phyloP scores from a whole-genome alignment of 2,797 vertebrate genomes.

The Tenualosa thibaudeaui region DNA sequence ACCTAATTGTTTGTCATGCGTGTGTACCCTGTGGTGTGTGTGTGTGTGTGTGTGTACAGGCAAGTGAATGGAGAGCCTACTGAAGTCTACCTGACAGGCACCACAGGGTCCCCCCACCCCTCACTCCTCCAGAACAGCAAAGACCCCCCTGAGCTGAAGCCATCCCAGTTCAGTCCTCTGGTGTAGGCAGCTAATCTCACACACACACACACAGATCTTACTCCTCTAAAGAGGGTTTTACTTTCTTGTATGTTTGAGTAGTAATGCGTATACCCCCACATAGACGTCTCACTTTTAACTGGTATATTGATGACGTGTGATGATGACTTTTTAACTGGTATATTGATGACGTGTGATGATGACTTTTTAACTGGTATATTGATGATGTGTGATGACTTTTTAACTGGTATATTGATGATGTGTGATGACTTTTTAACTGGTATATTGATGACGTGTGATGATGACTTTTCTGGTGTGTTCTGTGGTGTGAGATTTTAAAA shows the following conservation, averaged over 20 bases:
- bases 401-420: no score
- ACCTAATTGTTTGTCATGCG: no score
- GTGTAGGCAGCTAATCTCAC: not conserved
- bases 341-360: no score
- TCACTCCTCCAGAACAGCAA: not conserved
- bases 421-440: no score
- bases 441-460: no score
- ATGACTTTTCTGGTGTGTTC: no score
- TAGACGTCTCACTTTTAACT: no score
- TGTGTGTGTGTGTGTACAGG: not conserved
- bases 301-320: no score
- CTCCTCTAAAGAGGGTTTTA: not conserved
- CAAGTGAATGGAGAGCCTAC: not conserved
- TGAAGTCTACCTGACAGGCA: not conserved
- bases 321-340: no score
- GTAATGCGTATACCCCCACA: not conserved
- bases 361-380: no score
- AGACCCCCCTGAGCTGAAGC: constrained; percentile 31
- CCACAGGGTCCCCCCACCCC: not conserved
- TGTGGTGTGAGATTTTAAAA: no score
- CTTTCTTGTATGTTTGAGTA: not conserved
- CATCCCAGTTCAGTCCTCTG: not conserved
- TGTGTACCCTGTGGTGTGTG: not conserved
- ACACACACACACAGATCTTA: not conserved
- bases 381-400: no score